phyloP scores from a whole-genome alignment of 2,113 vertebrate species.

The Channa maculata region DNA sequence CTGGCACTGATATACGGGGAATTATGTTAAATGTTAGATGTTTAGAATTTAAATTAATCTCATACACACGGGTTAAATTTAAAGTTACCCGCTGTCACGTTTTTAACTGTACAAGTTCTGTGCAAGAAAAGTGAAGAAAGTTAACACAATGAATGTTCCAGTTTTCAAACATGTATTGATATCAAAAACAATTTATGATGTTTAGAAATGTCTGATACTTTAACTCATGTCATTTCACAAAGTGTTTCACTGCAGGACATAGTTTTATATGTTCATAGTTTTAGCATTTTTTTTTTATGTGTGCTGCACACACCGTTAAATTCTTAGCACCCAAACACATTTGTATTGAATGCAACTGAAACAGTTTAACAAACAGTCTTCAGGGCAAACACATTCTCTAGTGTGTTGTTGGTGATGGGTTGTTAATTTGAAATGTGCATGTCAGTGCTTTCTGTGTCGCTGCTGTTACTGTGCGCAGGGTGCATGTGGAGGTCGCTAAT shows the following conservation, averaged over 20 bases:
- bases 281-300: conserved; percentile 14
- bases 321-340: conserved; percentile 17
- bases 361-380: conserved; percentile 5
- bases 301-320: conserved; percentile 26
- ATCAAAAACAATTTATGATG: conserved; percentile 4
- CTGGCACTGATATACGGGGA: neutral
- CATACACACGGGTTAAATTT: neutral
- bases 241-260: neutral
- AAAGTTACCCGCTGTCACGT: neutral
- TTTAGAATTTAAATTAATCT: conserved; percentile 27
- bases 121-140: conserved; percentile 4
- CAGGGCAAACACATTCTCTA: neutral
- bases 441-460: conserved; percentile 14
- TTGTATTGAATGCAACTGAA: conserved; percentile 12
- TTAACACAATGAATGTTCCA: neutral
- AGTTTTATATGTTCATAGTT: neutral
- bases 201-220: conserved; percentile 6
- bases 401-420: conserved; percentile 8
- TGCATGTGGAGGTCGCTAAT: conserved; percentile 7
- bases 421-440: conserved; percentile 46
- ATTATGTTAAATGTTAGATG: neutral
- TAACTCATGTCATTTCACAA: neutral
- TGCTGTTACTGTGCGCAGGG: conserved; percentile 25
- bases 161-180: neutral
- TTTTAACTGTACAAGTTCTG: neutral